phyloP scores from a whole-genome alignment of 2,113 vertebrate species.

The Rhagologus leucostigma region DNA sequence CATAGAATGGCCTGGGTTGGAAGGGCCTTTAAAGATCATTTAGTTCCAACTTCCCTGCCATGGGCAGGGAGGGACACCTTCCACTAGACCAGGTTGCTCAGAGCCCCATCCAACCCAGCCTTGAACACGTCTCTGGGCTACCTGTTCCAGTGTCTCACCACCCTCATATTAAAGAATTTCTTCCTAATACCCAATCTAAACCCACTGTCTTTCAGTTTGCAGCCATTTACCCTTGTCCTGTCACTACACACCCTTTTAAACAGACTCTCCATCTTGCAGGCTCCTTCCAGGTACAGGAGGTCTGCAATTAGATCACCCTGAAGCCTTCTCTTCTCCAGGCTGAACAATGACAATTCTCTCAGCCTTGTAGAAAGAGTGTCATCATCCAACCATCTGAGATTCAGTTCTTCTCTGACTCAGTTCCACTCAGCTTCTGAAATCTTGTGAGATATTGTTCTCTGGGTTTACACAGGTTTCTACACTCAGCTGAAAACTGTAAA shows the following conservation, averaged over 20 bases:
- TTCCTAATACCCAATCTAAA: neutral
- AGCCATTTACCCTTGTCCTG: neutral
- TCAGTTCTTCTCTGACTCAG: neutral
- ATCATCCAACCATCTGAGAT: neutral
- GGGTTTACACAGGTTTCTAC: neutral
- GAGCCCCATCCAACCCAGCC: neutral
- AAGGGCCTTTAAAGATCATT: neutral
- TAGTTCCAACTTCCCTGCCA: neutral
- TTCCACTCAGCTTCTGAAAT: neutral
- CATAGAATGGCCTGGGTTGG: neutral
- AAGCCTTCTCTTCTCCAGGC: neutral
- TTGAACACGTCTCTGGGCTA: neutral
- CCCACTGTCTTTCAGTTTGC: neutral
- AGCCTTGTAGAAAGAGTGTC: neutral
- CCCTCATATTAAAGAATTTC: neutral
- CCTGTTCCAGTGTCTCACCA: neutral
- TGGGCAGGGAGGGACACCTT: neutral
- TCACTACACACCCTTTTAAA: neutral
- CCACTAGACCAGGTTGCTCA: neutral
- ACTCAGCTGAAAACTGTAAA: neutral
- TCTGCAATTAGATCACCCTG: neutral
- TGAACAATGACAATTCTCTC: neutral
- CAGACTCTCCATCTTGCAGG: neutral
- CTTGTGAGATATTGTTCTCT: neutral
- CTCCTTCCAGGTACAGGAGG: neutral